Conservation (phyloP, 2,113 vertebrate genomes). For the Petromus typicus region DNA sequence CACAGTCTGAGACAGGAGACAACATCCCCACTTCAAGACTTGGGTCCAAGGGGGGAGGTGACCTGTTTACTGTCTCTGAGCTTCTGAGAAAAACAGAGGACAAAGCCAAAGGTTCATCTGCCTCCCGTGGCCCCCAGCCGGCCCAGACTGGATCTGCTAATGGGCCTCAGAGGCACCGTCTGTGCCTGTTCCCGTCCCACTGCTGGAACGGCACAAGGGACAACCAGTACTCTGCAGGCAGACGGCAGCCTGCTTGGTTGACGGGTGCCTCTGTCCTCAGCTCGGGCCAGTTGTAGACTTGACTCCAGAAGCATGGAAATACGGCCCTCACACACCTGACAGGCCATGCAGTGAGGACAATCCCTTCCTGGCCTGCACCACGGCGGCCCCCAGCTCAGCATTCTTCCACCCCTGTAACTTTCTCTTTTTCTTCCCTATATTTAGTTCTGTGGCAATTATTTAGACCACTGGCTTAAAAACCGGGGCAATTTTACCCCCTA, state of each 20-base stretch:
- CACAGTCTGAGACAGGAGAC: neutral
- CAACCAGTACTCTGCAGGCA: too few relatives aligned
- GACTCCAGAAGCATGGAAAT: neutral
- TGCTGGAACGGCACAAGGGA: too few relatives aligned
- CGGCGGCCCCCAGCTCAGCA: neutral
- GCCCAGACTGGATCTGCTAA: too few relatives aligned
- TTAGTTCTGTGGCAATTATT: neutral
- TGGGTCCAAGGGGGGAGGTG: neutral
- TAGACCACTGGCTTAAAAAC: constrained; percentile 45
- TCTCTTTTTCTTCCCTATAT: neutral
- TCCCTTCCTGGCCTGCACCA: neutral
- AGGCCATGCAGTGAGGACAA: neutral
- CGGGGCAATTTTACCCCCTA: neutral
- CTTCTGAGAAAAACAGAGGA: constrained; percentile 1
- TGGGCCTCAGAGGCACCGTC: too few relatives aligned
- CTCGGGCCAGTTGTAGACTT: too few relatives aligned
- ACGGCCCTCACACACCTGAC: rapidly evolving
- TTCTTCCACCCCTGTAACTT: neutral
- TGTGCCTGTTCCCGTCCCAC: too few relatives aligned
- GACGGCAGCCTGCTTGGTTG: too few relatives aligned
- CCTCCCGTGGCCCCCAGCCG: too few relatives aligned
- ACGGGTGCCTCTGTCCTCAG: too few relatives aligned
- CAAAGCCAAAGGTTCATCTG: neutral
- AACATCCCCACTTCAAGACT: neutral
- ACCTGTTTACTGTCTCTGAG: neutral